A percentile compares a stretch with the other conserved stretches of the same genome.
Conservation (phyloP, 1,140 invertebrate genomes). For the Aphelinus certus region DNA sequence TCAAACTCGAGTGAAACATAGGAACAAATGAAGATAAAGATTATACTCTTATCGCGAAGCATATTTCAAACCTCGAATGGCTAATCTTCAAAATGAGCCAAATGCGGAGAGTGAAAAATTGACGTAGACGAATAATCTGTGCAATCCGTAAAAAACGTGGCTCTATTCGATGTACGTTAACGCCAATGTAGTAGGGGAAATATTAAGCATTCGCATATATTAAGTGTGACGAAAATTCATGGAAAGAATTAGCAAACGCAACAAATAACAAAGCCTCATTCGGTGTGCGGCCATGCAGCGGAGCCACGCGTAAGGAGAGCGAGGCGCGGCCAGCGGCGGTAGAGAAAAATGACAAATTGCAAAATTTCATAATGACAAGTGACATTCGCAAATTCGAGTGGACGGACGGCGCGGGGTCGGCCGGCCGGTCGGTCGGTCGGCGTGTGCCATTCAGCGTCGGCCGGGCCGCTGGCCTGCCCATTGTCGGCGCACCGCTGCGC, state of each 20-base stretch:
- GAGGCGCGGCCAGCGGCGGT: slow-evolving; percentile 26
- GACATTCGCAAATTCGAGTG: slow-evolving; percentile 55
- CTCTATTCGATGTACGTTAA: neutral
- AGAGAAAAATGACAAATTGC: slow-evolving; percentile 51
- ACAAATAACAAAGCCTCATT: slow-evolving; percentile 18
- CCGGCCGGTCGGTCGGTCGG: neutral
- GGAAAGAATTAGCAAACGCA: slow-evolving; percentile 20
- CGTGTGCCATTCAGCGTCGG: slow-evolving; percentile 5
- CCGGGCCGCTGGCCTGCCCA: neutral
- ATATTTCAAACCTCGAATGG: too few species aligned
- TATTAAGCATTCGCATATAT: slow-evolving; percentile 17
- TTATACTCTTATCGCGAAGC: too few species aligned
- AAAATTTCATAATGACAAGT: slow-evolving; percentile 59
- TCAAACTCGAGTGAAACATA: too few species aligned
- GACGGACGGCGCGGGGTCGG: slow-evolving; percentile 13
- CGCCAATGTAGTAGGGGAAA: neutral
- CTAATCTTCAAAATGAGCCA: too few species aligned
- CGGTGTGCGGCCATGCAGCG: neutral
- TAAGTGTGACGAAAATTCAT: slow-evolving; percentile 20
- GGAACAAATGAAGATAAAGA: too few species aligned
- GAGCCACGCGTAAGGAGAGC: neutral
- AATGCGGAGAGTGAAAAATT: too few species aligned
- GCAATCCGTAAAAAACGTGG: neutral
- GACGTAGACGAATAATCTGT: too few species aligned
- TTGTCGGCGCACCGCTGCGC: slow-evolving; percentile 5